Conservation (phyloP, 2,888 invertebrate genomes). For the Nymphalis polychloros region DNA sequence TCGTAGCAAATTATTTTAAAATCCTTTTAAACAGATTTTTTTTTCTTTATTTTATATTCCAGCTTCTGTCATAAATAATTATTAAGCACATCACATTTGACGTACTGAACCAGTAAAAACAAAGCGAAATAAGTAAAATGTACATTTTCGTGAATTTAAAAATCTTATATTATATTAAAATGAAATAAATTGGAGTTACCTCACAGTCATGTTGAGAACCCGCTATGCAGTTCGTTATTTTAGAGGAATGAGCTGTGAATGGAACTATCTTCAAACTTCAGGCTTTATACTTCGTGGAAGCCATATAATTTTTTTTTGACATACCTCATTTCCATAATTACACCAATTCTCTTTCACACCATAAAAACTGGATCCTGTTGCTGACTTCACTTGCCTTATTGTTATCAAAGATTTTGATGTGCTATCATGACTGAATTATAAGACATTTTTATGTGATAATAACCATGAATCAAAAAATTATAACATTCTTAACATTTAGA, state of each 20-base stretch:
- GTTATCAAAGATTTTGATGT: no score
- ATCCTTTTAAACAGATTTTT: no score
- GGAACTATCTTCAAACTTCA: slow-evolving; percentile 10
- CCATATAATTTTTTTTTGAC: slow-evolving; percentile 8
- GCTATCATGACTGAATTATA: no score
- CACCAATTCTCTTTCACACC: no score
- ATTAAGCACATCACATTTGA: not conserved
- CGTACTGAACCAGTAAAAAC: not conserved
- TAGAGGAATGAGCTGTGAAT: slow-evolving; percentile 13
- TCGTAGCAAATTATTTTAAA: no score
- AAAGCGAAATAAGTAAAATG: not conserved
- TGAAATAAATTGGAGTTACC: slow-evolving; percentile 8
- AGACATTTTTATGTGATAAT: no score
- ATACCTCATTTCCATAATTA: slow-evolving; percentile 1
- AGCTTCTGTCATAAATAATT: not conserved
- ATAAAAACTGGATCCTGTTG: no score
- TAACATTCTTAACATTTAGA: not conserved
- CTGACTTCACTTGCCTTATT: no score
- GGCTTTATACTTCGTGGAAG: slow-evolving; percentile 8
- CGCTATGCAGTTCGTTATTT: slow-evolving; percentile 5
- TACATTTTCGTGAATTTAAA: slow-evolving; percentile 2
- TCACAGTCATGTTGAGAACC: slow-evolving; percentile 6
- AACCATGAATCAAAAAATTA: not conserved
- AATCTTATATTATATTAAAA: slow-evolving; percentile 6
- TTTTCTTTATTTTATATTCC: no score